Conservation (phyloP, 2,113 vertebrate genomes). For the Hippocampus comes region DNA sequence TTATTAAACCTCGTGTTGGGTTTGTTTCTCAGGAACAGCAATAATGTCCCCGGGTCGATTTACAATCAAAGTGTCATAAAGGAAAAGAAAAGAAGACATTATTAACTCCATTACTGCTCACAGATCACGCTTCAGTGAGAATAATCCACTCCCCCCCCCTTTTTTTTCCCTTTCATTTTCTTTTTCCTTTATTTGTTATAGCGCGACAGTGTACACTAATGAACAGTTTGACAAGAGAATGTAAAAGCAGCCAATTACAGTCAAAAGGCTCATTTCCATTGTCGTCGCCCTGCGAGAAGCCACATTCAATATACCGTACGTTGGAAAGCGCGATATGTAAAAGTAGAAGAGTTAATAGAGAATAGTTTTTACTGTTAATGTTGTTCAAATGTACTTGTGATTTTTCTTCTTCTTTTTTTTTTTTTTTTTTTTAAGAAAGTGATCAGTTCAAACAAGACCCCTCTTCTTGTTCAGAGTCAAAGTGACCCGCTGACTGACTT, state of each 20-base stretch:
- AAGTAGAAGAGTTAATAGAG: no score
- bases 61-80: not conserved
- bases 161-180: no score
- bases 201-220: no score
- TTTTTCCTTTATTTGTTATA: no score
- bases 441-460: not conserved
- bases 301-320: no score
- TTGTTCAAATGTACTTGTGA: not conserved
- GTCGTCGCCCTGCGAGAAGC: no score
- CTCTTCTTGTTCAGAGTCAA: not conserved
- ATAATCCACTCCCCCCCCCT: not conserved
- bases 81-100: not conserved
- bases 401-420: not conserved
- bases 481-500: not conserved
- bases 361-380: not conserved
- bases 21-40: not conserved
- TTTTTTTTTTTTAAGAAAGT: not conserved
- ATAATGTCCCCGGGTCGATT: not conserved
- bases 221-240: no score
- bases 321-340: no score
- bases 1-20: not conserved
- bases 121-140: not conserved
- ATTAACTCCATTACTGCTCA: not conserved
- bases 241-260: no score
- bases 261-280: no score